Conservation (phyloP, 1,140 invertebrate species). For the Pseudomyrmex cubaensis region DNA sequence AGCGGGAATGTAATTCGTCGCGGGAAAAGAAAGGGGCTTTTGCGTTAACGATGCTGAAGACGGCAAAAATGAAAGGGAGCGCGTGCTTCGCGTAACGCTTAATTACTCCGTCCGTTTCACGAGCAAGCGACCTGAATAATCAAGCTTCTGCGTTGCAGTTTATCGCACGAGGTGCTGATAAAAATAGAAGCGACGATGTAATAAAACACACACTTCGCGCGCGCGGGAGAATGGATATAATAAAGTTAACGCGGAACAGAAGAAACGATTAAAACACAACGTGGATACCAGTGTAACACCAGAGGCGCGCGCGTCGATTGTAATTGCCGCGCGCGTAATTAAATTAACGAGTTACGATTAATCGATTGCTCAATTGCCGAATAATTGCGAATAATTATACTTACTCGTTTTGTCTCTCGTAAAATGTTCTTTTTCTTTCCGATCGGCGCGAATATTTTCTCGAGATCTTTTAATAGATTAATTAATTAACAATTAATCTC, state of each 20-base stretch:
- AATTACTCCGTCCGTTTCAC: conserved; percentile 43
- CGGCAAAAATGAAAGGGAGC: conserved; percentile 22
- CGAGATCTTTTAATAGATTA: conserved; percentile 28
- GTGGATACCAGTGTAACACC: too few relatives aligned
- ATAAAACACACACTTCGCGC: conserved; percentile 5
- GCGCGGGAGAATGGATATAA: not conserved
- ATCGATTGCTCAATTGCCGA: conserved; percentile 34
- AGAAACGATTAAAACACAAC: too few relatives aligned
- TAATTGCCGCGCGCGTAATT: conserved; percentile 21
- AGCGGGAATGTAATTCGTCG: conserved; percentile 6
- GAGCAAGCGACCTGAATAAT: conserved; percentile 43
- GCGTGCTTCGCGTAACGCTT: conserved; percentile 31
- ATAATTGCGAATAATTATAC: conserved; percentile 31
- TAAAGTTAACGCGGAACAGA: too few relatives aligned
- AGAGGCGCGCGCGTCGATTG: not conserved
- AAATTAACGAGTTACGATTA: conserved; percentile 33
- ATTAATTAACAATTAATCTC: conserved; percentile 42
- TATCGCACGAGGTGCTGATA: not conserved
- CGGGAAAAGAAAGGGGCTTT: conserved; percentile 26
- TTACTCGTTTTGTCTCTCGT: not conserved
- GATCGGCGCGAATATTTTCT: conserved; percentile 4
- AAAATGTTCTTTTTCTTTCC: not conserved
- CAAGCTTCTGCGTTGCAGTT: conserved; percentile 4
- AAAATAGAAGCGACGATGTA: conserved; percentile 10
- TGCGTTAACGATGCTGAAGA: not conserved